Conservation (phyloP, 1,140 invertebrate species). For the Mya arenaria region DNA sequence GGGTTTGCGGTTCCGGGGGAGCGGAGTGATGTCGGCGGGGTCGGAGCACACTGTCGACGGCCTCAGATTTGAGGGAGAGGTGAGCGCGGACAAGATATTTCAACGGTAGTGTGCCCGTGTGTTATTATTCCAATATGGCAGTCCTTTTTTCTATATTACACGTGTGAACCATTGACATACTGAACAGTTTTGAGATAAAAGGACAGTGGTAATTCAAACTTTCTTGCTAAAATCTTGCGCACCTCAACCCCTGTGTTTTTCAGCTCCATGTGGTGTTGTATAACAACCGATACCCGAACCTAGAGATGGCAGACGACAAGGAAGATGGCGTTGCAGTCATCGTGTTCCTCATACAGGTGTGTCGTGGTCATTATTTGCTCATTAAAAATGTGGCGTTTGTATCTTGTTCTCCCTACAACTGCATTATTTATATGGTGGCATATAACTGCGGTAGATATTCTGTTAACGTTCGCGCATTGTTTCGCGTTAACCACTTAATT, state of each 20-base stretch:
- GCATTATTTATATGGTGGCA: too few species aligned
- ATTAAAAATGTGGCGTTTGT: too few species aligned
- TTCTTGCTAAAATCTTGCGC: background rate
- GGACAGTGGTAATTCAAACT: background rate
- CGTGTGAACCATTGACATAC: background rate
- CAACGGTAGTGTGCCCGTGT: too few species aligned
- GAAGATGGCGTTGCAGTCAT: constrained; percentile 44
- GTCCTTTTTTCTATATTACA: too few species aligned
- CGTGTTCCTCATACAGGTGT: constrained; percentile 38
- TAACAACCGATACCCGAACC: constrained; percentile 37
- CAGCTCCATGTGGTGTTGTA: constrained; percentile 55
- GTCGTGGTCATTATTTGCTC: too few species aligned
- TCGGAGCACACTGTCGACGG: constrained; percentile 55
- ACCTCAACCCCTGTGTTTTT: background rate
- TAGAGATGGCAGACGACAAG: constrained; percentile 36
- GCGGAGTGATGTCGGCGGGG: constrained; percentile 49
- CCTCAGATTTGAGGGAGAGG: constrained; percentile 48
- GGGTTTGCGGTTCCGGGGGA: constrained; percentile 40
- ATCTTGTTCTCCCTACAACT: too few species aligned
- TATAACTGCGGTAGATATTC: too few species aligned
- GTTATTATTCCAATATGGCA: too few species aligned
- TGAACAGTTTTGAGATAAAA: background rate
- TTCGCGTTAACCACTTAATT: too few species aligned
- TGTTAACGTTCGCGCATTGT: too few species aligned
- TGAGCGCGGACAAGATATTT: too few species aligned